Evolutionary conservation across 2,888 invertebrate genomes (phyloP).

Genomic region (Penaeus monodon): DNA sequence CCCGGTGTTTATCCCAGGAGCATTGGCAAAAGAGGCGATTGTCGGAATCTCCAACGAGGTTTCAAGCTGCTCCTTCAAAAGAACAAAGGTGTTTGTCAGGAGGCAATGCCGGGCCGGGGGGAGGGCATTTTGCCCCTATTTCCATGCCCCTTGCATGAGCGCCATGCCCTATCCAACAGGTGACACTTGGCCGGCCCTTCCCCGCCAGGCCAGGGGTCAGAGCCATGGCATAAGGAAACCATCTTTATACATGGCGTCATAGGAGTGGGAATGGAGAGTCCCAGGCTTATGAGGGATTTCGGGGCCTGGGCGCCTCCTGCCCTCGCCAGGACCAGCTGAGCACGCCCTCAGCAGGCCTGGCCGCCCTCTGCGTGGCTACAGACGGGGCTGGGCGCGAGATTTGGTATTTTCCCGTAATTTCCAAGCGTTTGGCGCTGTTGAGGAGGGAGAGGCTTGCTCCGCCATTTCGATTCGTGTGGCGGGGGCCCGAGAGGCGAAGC

Average conservation of each 20-base stretch:
- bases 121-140: neutral
- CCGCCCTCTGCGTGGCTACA: neutral
- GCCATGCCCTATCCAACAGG: conserved; percentile 43
- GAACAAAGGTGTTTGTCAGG: too few species aligned
- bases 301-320: conserved; percentile 35
- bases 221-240: conserved; percentile 53
- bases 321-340: conserved; percentile 20
- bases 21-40: too few species aligned
- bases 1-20: too few species aligned
- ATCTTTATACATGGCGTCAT: conserved; percentile 64
- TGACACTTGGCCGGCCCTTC: conserved; percentile 26
- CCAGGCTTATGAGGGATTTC: conserved; percentile 38
- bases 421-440: conserved; percentile 20
- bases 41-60: too few species aligned
- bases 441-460: conserved; percentile 39
- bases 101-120: neutral
- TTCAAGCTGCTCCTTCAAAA: too few species aligned
- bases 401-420: conserved; percentile 31
- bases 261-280: conserved; percentile 61
- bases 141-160: neutral
- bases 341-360: neutral
- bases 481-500: conserved; percentile 34
- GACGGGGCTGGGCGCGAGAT: too few species aligned
- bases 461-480: conserved; percentile 60
- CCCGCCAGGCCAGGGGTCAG: conserved; percentile 28